These are phyloP conservation scores for Scartelaos histophorus DNA, from an alignment of 2,113 vertebrate species.

Conservation along the genomic window DNA sequence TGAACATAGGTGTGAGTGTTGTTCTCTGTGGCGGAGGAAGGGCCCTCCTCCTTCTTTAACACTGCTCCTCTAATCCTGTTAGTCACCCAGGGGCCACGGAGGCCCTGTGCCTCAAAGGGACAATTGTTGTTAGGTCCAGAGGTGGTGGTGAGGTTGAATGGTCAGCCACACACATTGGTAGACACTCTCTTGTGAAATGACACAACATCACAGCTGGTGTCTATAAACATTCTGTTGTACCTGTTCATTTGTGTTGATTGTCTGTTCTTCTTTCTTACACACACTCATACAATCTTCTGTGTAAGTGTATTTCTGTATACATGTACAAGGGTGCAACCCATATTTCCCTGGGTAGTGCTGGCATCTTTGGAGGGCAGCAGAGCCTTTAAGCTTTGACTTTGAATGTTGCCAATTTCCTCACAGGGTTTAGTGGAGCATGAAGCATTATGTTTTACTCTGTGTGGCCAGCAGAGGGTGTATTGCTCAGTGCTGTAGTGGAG, in stretches of 20 bases:
- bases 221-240: slow-evolving; percentile 20
- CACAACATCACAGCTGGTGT: not conserved
- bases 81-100: slow-evolving; percentile 35
- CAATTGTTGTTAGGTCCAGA: slow-evolving; percentile 63
- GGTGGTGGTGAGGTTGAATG: slow-evolving; percentile 41
- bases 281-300: not conserved
- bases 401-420: slow-evolving; percentile 40
- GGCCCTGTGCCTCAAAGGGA: slow-evolving; percentile 57
- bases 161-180: slow-evolving; percentile 48
- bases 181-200: slow-evolving; percentile 13
- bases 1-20: slow-evolving; percentile 51
- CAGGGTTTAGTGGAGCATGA: slow-evolving; percentile 4
- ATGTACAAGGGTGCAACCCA: slow-evolving; percentile 13
- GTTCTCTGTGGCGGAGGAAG: slow-evolving; percentile 54
- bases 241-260: slow-evolving; percentile 6
- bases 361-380: slow-evolving; percentile 44
- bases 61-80: slow-evolving; percentile 69
- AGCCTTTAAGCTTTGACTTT: slow-evolving; percentile 52
- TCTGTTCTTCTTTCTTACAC: slow-evolving; percentile 17
- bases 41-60: slow-evolving; percentile 44
- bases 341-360: slow-evolving; percentile 29
- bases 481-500: slow-evolving; percentile 28
- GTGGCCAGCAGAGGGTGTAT: slow-evolving; percentile 67
- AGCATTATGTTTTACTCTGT: slow-evolving; percentile 15
- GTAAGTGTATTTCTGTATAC: not conserved